phyloP scores from a whole-genome alignment of 2,113 vertebrate genomes.

The Pteronura brasiliensis region DNA sequence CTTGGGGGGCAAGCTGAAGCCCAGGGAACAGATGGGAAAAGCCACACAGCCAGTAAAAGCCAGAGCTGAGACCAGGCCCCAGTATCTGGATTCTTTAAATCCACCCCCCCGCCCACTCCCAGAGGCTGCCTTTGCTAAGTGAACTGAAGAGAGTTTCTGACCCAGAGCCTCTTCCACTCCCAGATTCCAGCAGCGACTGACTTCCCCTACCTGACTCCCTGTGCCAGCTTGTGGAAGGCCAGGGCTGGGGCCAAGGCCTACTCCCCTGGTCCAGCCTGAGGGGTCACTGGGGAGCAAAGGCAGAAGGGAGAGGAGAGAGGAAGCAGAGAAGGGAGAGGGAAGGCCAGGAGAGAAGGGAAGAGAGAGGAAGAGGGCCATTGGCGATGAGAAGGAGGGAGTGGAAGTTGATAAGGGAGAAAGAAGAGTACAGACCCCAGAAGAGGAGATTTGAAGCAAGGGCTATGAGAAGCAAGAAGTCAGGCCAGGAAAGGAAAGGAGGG shows the following conservation, averaged over 20 bases:
- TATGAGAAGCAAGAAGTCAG: neutral
- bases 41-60: neutral
- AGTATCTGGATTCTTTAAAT: neutral
- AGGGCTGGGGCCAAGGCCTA: neutral
- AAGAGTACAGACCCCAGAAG: neutral
- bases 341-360: neutral
- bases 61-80: neutral
- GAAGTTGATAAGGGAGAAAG: neutral
- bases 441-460: neutral
- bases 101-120: neutral
- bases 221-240: neutral
- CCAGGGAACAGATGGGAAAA: neutral
- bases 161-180: neutral
- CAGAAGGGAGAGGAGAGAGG: neutral
- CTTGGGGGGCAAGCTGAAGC: neutral
- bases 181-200: neutral
- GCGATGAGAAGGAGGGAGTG: neutral
- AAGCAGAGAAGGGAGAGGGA: neutral
- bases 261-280: neutral
- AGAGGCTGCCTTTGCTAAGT: neutral
- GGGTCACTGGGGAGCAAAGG: neutral
- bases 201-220: neutral
- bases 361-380: neutral
- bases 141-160: neutral
- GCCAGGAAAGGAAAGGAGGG: neutral